Evolutionary conservation across 1,140 invertebrate genomes (phyloP), one percentile per base, ranked within the genome.

Genomic region (Penaeus chinensis): DNA sequence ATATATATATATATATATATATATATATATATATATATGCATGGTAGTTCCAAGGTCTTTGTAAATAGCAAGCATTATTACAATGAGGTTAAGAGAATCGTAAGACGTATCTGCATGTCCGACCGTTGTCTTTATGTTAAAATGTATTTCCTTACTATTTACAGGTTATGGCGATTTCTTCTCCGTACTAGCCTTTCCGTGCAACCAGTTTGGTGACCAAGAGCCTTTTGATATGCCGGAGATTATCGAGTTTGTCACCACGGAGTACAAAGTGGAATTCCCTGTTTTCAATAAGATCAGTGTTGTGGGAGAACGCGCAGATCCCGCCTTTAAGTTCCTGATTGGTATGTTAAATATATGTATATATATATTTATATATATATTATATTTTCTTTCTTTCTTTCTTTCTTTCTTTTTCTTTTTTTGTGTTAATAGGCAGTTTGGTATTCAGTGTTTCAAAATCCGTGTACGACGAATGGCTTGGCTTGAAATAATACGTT

Each of bases 181-280:
- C 85, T 91, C 91, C 32, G 91, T 93, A 54, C 87, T 93, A 37
- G 94, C 93, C 18, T 94, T 94, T 91, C 94, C 94, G 19, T 94
- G 94, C 89, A 94, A 94, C 90, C 94, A 94, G 90, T 94, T 94
- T 92, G 93, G 93, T 37, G 91, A 91, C 32, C 94, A 94, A 91
- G 93, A 93, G 90, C 93, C 93, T 11, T 91, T 90, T 20, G 91
- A 91, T 63, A 91, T 92, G 37, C 89, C 90, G 63, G 92, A 92
- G 62, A 93, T 93, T 42, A 91, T 93, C 85, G 91, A 93, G 62
- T 93, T 92, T 89, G 90, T 92, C 5, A 90, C 91, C 32, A 85
- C 82, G n/a, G 91, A 93, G 60, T 93, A 92, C 78, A 91, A 91
- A 42, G 92, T 92, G 10, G 91, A 93, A 85, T 93, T 93, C 90